Conservation (phyloP, 2,797 vertebrate genomes). For the Nasua narica region DNA sequence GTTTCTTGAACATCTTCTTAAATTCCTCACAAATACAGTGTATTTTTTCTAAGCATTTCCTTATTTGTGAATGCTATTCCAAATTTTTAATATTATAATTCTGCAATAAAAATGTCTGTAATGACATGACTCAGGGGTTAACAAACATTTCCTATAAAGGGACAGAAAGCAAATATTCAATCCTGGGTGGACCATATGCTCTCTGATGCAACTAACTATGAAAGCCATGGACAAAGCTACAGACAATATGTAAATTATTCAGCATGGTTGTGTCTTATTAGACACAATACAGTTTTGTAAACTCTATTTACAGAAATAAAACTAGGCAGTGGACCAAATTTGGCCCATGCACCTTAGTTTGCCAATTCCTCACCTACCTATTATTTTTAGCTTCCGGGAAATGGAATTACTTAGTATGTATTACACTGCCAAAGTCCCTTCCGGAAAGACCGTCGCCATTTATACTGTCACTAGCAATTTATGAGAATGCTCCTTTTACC, state of each 20-base stretch:
- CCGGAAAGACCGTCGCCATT: neutral
- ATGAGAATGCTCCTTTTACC: neutral
- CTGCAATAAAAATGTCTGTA: neutral
- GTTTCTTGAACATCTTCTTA: neutral
- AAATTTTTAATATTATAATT: neutral
- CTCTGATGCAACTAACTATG: neutral
- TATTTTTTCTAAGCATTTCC: neutral
- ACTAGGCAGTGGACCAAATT: neutral
- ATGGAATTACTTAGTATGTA: neutral
- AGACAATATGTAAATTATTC: neutral
- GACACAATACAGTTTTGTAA: neutral
- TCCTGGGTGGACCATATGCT: neutral
- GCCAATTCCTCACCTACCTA: neutral
- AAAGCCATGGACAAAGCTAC: neutral
- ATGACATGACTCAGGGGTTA: neutral
- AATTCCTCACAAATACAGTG: neutral
- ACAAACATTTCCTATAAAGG: slow-evolving; percentile 5
- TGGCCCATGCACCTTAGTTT: neutral
- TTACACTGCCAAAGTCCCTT: neutral
- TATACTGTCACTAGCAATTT: neutral
- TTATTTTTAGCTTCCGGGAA: neutral
- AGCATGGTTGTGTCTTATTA: neutral
- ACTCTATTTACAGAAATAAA: neutral
- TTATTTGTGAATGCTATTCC: neutral
- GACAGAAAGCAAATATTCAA: neutral